Percentiles rank a stretch among this genome's conserved stretches.
phyloP scores from a whole-genome alignment of 2,888 invertebrate species.

The Quadriops clusia region DNA sequence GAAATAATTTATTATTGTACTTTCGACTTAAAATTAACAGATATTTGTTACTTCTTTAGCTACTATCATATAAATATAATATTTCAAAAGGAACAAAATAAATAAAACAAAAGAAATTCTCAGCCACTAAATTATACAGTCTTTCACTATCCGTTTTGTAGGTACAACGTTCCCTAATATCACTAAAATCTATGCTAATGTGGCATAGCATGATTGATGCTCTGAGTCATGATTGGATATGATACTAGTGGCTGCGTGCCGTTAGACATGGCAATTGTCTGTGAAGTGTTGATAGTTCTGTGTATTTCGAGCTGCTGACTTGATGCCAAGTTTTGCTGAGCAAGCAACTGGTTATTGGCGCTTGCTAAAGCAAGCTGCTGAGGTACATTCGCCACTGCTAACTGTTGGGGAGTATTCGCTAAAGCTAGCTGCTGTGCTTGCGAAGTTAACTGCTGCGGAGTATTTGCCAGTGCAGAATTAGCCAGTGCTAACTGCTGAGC shows the following conservation, averaged over 20 bases:
- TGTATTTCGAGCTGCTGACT: conserved; percentile 30
- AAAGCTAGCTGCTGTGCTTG: conserved; percentile 30
- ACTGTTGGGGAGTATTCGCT: conserved; percentile 26
- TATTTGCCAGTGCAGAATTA: conserved; percentile 21
- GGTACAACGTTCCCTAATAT: too few species aligned
- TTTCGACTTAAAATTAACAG: too few species aligned
- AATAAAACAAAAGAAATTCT: too few species aligned
- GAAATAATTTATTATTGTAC: too few species aligned
- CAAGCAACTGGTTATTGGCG: conserved; percentile 26
- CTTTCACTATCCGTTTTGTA: too few species aligned
- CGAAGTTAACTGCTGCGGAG: conserved; percentile 22
- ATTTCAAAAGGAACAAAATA: too few species aligned
- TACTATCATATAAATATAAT: too few species aligned
- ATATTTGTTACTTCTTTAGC: too few species aligned
- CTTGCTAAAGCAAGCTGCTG: conserved; percentile 29
- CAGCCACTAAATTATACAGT: too few species aligned
- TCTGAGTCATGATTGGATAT: conserved; percentile 55
- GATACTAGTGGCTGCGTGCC: conserved; percentile 51
- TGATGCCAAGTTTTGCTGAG: conserved; percentile 29
- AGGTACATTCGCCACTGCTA: conserved; percentile 26
- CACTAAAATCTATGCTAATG: too few species aligned
- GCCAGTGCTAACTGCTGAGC: conserved; percentile 22
- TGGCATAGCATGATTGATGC: conserved; percentile 32
- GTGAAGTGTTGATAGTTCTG: conserved; percentile 37
- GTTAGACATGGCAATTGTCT: conserved; percentile 47